Percentiles rank a stretch among this genome's conserved stretches.
These are phyloP conservation scores for Pectinophora gossypiella DNA, from an alignment of 1,140 invertebrate species.

Conservation along the genomic window DNA sequence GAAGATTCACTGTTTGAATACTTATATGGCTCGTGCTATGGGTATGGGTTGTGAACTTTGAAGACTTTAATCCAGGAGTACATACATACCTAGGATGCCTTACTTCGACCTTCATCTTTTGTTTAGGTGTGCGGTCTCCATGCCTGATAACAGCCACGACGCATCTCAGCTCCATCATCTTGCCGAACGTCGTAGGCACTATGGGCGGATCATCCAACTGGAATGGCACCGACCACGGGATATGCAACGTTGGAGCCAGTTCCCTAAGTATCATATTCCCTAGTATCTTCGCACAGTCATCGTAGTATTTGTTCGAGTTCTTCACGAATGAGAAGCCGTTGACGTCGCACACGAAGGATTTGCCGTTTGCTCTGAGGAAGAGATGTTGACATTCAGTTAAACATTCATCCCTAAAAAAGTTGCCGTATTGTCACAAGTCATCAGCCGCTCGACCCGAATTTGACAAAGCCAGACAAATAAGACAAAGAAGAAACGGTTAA, in stretches of 20 bases:
- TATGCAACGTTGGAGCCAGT: conserved; percentile 95
- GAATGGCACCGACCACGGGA: conserved; percentile 97
- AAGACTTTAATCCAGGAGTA: too few species aligned
- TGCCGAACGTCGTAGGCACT: conserved; percentile 98
- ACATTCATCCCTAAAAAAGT: too few species aligned
- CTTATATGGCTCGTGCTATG: too few species aligned
- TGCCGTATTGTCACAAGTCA: too few species aligned
- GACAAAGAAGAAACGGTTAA: too few species aligned
- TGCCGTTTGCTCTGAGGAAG: conserved; percentile 92
- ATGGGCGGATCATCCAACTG: conserved; percentile 99
- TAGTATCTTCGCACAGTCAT: conserved; percentile 98
- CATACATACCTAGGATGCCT: conserved; percentile 91
- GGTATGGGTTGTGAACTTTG: too few species aligned
- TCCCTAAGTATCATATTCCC: conserved; percentile 94
- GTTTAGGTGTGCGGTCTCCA: conserved; percentile 98
- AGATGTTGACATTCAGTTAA: too few species aligned
- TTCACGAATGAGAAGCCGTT: conserved; percentile 99
- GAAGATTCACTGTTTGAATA: too few species aligned
- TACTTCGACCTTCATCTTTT: conserved; percentile 99
- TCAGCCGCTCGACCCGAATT: too few species aligned
- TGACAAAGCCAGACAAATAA: too few species aligned
- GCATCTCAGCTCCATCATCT: conserved; percentile 99
- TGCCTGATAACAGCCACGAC: conserved; percentile 99
- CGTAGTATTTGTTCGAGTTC: conserved; percentile 99
- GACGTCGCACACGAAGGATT: conserved; percentile 99